Evolutionary conservation across 2,113 vertebrate species (phyloP), one percentile per base, ranked within the genome.

Genomic region (Chitala chitala): DNA sequence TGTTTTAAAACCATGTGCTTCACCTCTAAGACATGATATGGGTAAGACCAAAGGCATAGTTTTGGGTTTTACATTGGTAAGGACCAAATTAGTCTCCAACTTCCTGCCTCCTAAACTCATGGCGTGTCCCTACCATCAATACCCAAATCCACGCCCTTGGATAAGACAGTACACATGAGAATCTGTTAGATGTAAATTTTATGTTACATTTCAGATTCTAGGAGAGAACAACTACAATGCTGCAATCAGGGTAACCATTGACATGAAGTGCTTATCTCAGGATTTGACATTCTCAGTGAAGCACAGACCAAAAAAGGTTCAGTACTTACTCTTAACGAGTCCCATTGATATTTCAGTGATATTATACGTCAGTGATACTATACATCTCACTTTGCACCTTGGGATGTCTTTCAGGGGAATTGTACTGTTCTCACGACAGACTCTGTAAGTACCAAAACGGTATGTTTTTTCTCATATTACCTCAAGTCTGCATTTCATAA

Each of bases 171-270:
- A n/a, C n/a, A 29, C 38, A 63, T 63, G 59, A 38, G 15, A 38
- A 63, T 61, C 31, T 36, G 33, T 63, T 63, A 20, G 31, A 63
- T 63, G 50, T 29, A 7, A 2, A n/a, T 33, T 12, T 50, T 42
- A 48, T 61, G 40, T 64, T 73, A 44, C 42, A 58, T 78, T 82
- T 40, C 63, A 85, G 84, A 69, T 82, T 22, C 12, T 33, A 12
- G 79, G 82, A 53, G 69, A 79, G 69, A 83, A 85, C 44, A 78
- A 76, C 42, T 78, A 83, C 72, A 72, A 72, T 1, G 81, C 78
- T 20, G 8, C 46, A 59, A 68, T 82, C 29, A 17, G n/a, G 4
- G 69, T 82, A 42, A 48, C 1, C 29, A 73, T 85, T 26, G 73
- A 0, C 3, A 72, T 85, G 69, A 33, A 2, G 36, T 40, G 75